phyloP scores from a whole-genome alignment of 2,888 invertebrate genomes.

The Plagodis pulveraria region DNA sequence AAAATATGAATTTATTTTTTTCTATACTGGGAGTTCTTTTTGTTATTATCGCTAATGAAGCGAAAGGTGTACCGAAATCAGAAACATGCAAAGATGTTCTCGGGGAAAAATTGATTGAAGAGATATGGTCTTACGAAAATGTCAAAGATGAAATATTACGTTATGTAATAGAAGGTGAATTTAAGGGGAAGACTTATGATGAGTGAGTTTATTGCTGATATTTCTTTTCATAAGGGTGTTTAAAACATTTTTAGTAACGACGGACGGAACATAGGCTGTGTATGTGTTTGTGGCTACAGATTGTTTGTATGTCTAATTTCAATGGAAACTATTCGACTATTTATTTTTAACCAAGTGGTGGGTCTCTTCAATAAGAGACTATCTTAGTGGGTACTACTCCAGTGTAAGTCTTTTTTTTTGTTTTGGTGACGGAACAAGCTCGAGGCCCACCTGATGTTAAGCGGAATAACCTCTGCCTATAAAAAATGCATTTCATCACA shows the following conservation, averaged over 20 bases:
- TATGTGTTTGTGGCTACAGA: too few relatives aligned
- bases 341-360: too few relatives aligned
- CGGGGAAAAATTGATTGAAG: slow-evolving; percentile 74
- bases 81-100: slow-evolving; percentile 67
- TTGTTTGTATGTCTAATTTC: too few relatives aligned
- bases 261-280: too few relatives aligned
- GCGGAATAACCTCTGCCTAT: too few relatives aligned
- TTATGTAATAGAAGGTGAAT: slow-evolving; percentile 78
- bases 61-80: slow-evolving; percentile 53
- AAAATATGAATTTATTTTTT: slow-evolving; percentile 52
- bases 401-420: too few relatives aligned
- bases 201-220: slow-evolving; percentile 61
- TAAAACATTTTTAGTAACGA: neutral
- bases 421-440: too few relatives aligned
- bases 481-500: too few relatives aligned
- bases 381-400: too few relatives aligned
- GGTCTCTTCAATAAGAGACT: too few relatives aligned
- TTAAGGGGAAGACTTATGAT: slow-evolving; percentile 84
- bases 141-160: slow-evolving; percentile 80
- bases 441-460: too few relatives aligned
- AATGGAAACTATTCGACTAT: too few relatives aligned
- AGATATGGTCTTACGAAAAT: slow-evolving; percentile 85
- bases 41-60: slow-evolving; percentile 50
- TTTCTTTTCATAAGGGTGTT: neutral
- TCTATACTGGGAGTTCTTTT: slow-evolving; percentile 50